These are phyloP conservation scores for Parus major DNA, from an alignment of 2,113 vertebrate genomes.

Conservation along the genomic window DNA sequence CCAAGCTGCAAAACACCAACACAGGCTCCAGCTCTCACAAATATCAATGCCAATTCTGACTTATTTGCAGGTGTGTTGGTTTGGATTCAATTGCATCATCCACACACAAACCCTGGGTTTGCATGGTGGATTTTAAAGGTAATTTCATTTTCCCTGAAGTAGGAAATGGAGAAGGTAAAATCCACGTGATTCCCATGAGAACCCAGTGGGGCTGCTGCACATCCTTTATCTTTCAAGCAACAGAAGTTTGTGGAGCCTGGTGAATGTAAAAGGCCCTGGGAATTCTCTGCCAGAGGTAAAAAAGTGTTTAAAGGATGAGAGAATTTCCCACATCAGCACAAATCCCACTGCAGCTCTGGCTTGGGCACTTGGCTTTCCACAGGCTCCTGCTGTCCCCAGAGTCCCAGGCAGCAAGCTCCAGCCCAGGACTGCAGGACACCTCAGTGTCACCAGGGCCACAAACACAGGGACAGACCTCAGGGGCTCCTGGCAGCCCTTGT, in stretches of 20 bases:
- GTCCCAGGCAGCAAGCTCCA: background rate
- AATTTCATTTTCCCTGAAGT: background rate
- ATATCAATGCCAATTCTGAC: fast-evolving
- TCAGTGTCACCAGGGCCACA: background rate
- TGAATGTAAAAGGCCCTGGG: background rate
- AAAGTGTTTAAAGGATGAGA: background rate
- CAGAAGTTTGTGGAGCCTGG: background rate
- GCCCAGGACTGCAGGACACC: background rate
- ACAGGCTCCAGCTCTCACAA: background rate
- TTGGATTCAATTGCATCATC: background rate
- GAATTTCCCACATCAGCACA: background rate
- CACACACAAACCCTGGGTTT: background rate
- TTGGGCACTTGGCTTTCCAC: background rate
- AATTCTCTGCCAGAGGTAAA: background rate
- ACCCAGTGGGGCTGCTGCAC: background rate
- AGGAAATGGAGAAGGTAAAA: background rate
- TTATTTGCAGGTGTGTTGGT: background rate
- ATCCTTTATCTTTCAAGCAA: background rate
- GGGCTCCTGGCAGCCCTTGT: background rate
- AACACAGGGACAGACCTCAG: background rate
- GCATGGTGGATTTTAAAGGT: background rate
- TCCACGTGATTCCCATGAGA: background rate
- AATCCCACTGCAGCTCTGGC: background rate
- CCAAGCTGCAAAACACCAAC: conserved; percentile 81
- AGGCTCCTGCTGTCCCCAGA: background rate